A percentile compares a stretch with the other conserved stretches of the same genome.
These are phyloP conservation scores for Lasioglossum leucozonium DNA, from an alignment of 2,888 invertebrate genomes.

Conservation along the genomic window DNA sequence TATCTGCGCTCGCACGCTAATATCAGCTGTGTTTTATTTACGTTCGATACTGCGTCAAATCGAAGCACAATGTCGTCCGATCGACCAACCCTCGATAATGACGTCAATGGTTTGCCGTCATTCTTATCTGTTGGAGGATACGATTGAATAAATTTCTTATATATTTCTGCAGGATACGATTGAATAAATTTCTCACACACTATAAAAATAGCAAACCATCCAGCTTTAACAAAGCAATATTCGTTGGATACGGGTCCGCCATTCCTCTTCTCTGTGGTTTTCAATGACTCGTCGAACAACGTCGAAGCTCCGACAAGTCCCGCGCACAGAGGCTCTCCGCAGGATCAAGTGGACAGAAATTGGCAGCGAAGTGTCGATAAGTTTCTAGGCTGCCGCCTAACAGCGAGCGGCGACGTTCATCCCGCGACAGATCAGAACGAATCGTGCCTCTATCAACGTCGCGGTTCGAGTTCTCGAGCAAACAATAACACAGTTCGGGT, in stretches of 20 bases:
- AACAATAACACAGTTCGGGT: slow-evolving; percentile 30
- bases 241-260: background rate
- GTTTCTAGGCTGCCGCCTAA: background rate
- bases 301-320: background rate
- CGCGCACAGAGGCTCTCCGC: background rate
- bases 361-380: background rate
- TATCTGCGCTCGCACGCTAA: background rate
- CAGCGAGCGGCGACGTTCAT: background rate
- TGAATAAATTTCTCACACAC: background rate
- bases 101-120: too few species aligned
- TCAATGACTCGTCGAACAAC: background rate
- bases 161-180: too few species aligned
- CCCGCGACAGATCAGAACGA: slow-evolving; percentile 5
- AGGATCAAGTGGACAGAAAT: background rate
- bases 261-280: background rate
- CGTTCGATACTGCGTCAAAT: background rate
- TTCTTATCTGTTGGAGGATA: background rate
- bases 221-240: background rate
- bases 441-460: slow-evolving; percentile 25
- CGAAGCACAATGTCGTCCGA: background rate
- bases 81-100: background rate
- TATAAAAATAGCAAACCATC: background rate
- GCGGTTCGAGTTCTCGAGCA: slow-evolving; percentile 32
- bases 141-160: too few species aligned
- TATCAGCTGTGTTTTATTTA: background rate